A percentile compares a stretch with the other conserved stretches of the same genome.
phyloP scores from a whole-genome alignment of 2,888 invertebrate genomes.

The Andrena camellia region DNA sequence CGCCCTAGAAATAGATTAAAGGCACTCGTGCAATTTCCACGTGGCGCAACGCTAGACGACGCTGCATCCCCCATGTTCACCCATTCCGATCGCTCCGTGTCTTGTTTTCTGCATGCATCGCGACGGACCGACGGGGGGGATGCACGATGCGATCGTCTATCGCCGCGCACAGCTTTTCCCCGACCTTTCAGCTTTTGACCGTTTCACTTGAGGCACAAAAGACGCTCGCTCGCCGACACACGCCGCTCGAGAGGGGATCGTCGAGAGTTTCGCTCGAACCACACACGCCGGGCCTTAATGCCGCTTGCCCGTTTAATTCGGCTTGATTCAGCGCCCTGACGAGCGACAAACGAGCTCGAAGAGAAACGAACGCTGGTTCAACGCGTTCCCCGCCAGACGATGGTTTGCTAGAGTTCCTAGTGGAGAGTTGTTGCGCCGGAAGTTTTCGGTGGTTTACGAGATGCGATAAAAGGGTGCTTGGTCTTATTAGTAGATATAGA shows the following conservation, averaged over 20 bases:
- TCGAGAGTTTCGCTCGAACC: slow-evolving; percentile 11
- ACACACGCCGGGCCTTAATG: slow-evolving; percentile 17
- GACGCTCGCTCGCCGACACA: slow-evolving; percentile 4
- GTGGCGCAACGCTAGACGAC: slow-evolving; percentile 24
- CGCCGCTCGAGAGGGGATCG: slow-evolving; percentile 14
- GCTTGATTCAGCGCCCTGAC: slow-evolving; percentile 50
- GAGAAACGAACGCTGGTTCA: slow-evolving; percentile 48
- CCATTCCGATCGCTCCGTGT: slow-evolving; percentile 50
- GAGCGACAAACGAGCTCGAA: slow-evolving; percentile 50
- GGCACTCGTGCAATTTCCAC: slow-evolving; percentile 55
- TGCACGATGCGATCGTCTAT: slow-evolving; percentile 30
- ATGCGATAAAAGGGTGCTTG: background rate
- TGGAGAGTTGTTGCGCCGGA: background rate
- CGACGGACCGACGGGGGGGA: slow-evolving; percentile 16
- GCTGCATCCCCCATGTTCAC: slow-evolving; percentile 1
- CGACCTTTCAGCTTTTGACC: slow-evolving; percentile 50
- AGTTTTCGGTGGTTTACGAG: background rate
- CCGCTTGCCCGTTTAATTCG: slow-evolving; percentile 47
- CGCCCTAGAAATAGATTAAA: slow-evolving; percentile 60
- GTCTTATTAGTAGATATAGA: background rate
- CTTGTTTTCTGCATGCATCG: slow-evolving; percentile 53
- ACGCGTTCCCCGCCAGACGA: slow-evolving; percentile 39
- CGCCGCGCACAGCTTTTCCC: slow-evolving; percentile 53
- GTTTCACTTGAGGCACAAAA: slow-evolving; percentile 24
- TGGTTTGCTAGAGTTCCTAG: slow-evolving; percentile 23